Percentiles rank a stretch among this genome's conserved stretches.
Conservation (phyloP, 2,797 vertebrate genomes). For the Scomberomorus guttatus region DNA sequence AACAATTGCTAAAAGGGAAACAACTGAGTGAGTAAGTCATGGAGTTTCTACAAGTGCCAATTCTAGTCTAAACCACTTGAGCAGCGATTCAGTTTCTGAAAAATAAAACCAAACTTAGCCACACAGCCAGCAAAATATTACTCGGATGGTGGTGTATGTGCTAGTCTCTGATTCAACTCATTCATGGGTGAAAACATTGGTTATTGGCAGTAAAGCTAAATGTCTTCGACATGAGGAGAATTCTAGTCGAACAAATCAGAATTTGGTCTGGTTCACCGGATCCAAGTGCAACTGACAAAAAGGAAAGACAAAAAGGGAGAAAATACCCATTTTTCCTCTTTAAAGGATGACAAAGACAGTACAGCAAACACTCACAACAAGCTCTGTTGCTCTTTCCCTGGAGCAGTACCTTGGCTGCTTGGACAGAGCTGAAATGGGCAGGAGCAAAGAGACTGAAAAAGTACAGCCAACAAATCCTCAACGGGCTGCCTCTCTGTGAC, state of each 20-base stretch:
- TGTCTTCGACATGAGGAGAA: slow-evolving; percentile 42
- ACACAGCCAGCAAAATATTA: slow-evolving; percentile 20
- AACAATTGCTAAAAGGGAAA: slow-evolving; percentile 17
- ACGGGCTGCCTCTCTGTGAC: slow-evolving; percentile 56
- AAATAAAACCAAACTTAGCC: slow-evolving; percentile 23
- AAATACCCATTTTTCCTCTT: slow-evolving; percentile 8
- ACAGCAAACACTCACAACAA: slow-evolving; percentile 40
- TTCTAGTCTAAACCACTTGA: slow-evolving; percentile 27
- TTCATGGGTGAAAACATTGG: slow-evolving; percentile 54
- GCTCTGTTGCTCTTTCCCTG: slow-evolving; percentile 43
- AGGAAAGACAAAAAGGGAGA: slow-evolving; percentile 21
- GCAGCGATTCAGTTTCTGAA: slow-evolving; percentile 19
- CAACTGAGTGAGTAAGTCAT: slow-evolving; percentile 5
- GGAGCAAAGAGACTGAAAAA: slow-evolving; percentile 61
- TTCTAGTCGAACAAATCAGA: slow-evolving; percentile 49
- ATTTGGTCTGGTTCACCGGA: slow-evolving; percentile 43
- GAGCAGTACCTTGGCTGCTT: slow-evolving; percentile 57
- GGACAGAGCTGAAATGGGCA: slow-evolving; percentile 59
- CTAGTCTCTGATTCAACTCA: slow-evolving; percentile 46
- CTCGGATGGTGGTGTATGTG: slow-evolving; percentile 27
- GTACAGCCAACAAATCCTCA: slow-evolving; percentile 60
- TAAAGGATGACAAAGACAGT: slow-evolving; percentile 52
- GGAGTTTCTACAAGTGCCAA: background rate
- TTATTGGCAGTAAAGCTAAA: slow-evolving; percentile 55
- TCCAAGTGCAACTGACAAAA: slow-evolving; percentile 27